Base-by-base conservation (phyloP, 2,113 vertebrate genomes). In the Podocnemis expansa region DNA sequence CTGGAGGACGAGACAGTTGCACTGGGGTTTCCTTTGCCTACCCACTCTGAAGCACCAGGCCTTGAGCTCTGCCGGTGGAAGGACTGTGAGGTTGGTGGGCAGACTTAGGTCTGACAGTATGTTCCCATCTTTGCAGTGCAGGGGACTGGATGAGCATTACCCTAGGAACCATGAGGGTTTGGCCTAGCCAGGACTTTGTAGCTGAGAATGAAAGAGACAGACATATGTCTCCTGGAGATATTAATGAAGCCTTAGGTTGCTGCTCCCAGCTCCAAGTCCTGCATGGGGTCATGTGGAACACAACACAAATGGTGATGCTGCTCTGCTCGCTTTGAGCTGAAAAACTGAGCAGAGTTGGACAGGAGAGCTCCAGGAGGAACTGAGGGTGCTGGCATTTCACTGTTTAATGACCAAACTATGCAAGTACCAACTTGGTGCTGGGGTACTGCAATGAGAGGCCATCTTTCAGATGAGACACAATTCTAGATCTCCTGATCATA, bases 61-160 rank as follows among this genome's bases (percentile, higher is more conserved):
- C 22, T 41, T 73, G 38, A 38, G 21, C 22, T 22, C 70, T 41
- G 70, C 21, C 70, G 11, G 70, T 21, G 25, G 38, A 41, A 24
- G 81, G 79, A 38, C 31, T 11, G 0, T 0, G 5, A 2, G 56
- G 81, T 34, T 22, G 2, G 73, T 0, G 2, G 16, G 56, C 38
- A 73, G 38, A 73, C 70, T 52, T 47, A 1, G 7, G n/a, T 31
- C 21, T 7, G 78, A 25, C 34, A 8, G 12, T 12, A 43, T 3
- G 24, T 27, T 24, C 41, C 41, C 41, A 25, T 70, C 21, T 75
- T 43, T 24, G 70, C 24, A 5, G 41, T 43, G 21, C 24, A 45
- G 4, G 5, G 38, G 10, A 49, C 27, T 43, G 70, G 24, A 11
- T 25, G 1, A 6, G 70, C 5, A 3, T 8, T 43, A 41, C 24